Conservation (phyloP, 2,797 vertebrate genomes). For the Liasis olivaceus region DNA sequence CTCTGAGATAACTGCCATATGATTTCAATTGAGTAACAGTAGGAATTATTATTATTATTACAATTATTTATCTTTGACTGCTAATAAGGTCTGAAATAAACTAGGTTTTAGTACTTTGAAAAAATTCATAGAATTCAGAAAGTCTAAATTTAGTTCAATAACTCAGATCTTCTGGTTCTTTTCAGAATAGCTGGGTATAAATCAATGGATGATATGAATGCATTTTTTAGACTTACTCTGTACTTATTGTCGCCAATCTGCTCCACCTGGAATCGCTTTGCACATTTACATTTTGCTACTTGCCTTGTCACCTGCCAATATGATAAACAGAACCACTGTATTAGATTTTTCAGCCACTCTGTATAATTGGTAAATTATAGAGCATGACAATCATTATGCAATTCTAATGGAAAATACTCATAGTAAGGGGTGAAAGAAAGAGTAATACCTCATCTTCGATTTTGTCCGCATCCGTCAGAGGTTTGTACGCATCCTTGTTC, state of each 20-base stretch:
- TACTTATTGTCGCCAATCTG: constrained; percentile 99
- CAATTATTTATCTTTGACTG: not conserved
- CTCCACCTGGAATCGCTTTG: constrained; percentile 98
- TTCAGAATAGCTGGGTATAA: not conserved
- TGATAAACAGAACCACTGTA: constrained; percentile 35
- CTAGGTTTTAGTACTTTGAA: not conserved
- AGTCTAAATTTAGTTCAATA: constrained; percentile 3
- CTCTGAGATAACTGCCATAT: not conserved
- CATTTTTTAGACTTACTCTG: constrained; percentile 82
- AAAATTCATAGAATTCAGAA: not conserved
- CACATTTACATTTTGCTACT: constrained; percentile 99
- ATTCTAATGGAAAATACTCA: not conserved
- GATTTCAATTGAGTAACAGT: not conserved
- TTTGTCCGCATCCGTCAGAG: constrained; percentile 97
- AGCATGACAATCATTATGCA: not conserved
- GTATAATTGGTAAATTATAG: not conserved
- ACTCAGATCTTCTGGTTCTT: not conserved
- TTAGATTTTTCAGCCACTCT: constrained; percentile 1
- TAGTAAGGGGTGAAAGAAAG: not conserved
- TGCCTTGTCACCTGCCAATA: constrained; percentile 92
- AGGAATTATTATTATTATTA: too few relatives aligned
- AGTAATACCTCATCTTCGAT: constrained; percentile 95
- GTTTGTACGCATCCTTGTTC: constrained; percentile 98
- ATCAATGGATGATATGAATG: constrained; percentile 5
- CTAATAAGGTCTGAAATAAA: not conserved